Evolutionary conservation across 64 coral and sea anemone species (phyloP), one percentile per base, ranked within the genome.

Genomic region (Pocillopora damicornis): DNA sequence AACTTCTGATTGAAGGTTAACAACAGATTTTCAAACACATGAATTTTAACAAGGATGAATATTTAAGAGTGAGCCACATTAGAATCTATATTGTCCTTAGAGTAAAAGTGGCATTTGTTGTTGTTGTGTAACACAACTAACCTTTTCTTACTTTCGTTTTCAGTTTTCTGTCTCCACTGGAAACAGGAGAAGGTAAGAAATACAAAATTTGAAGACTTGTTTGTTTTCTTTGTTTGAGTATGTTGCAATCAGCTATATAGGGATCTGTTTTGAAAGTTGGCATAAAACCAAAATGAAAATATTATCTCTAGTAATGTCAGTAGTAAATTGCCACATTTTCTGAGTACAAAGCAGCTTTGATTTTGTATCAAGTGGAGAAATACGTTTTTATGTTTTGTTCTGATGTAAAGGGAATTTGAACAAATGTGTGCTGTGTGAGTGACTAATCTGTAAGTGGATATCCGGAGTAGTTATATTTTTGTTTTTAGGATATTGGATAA

Each of bases 161-260:
- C 63, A 85, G 81, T 18, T 85, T 85, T 13, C 81, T 85, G 3
- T 85, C 81, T 51, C 42, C 42, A 4, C 69, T 85, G 81, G 81
- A 63, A 16, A 38, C 37, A 72, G 81, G 81, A 1, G 81, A 85
- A 85, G 81, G 81, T 85, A 67, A 83, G 18, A 51, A 64, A 45
- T 12, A 35, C 37, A 67, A 63, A 66, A 83, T 83, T 3, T 20
- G 35, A 15, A 45, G 7, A 59, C n/a, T 30, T 79, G 25, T 79
- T 5, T 30, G 26, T 20, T 81, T 12, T 81, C 18, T 26, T 81
- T 63, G 79, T 10, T 26, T n/a, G 37, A 77, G 22, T 77, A 77
- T 77, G 37, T 56, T 77, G 42, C 30, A 37, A 38, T 51, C 7
- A 51, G 42, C 42, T 51, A 51, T 30, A 17, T 13, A 63, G 16